Evolutionary conservation across 92 coral and sea anemone genomes (phyloP).

Genomic region (Bergia sp.): DNA sequence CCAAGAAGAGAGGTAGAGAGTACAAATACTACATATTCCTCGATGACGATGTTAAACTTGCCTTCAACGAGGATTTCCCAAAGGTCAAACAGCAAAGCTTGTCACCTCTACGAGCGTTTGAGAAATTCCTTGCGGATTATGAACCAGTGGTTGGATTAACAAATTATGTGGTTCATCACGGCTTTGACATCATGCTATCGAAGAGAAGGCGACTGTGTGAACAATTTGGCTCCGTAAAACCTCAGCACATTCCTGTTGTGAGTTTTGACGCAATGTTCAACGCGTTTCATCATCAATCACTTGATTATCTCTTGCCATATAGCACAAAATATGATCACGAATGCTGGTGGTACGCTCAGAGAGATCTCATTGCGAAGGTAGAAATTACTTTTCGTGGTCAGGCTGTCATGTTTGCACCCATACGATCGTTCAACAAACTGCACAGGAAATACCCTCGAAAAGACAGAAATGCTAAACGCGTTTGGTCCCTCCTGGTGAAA

Average conservation of each 20-base stretch:
- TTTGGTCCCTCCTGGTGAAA: constrained; percentile 43
- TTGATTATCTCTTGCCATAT: background rate
- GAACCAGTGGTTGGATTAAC: constrained; percentile 50
- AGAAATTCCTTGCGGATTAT: background rate
- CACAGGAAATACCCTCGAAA: constrained; percentile 48
- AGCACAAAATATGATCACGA: constrained; percentile 29
- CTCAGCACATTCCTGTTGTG: constrained; percentile 25
- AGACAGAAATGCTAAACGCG: constrained; percentile 8
- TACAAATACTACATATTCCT: constrained; percentile 35
- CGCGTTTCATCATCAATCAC: constrained; percentile 48
- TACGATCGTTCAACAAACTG: background rate
- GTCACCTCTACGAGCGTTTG: too few relatives aligned
- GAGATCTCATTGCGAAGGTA: background rate
- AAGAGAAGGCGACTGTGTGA: constrained; percentile 34
- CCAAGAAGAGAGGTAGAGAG: constrained; percentile 11
- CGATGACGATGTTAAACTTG: constrained; percentile 35
- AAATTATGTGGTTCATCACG: background rate
- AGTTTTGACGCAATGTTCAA: constrained; percentile 50
- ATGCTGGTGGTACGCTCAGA: constrained; percentile 52
- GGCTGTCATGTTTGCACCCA: background rate
- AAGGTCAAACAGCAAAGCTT: background rate
- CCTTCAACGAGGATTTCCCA: constrained; percentile 14
- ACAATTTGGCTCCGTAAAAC: background rate
- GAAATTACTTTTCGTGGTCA: constrained; percentile 49
- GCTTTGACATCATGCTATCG: background rate